Evolutionary conservation across 2,113 vertebrate genomes (phyloP), one percentile per base, ranked within the genome.

Genomic region (Lucifuga dentata): DNA sequence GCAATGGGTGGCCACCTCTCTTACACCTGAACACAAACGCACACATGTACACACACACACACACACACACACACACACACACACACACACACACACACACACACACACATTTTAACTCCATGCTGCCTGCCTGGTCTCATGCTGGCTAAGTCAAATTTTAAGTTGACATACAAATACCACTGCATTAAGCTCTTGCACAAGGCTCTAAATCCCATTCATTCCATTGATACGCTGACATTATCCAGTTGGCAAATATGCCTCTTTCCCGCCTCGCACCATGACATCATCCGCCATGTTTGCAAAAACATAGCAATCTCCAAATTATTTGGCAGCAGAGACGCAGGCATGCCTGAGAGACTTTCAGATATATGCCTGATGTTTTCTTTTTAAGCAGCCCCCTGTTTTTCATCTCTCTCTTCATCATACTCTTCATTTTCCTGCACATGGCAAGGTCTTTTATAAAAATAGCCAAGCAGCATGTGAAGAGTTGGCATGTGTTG

Each of bases 121-220:
- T 78, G 72, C 50, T 44, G 68, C 60, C 68, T 61, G 71, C 40
- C 45, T 11, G 51, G 59, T 73, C 76, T 51, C 52, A 84, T 79
- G 73, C 83, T 68, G 75, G 73, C 69, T 62, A 74, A 85, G 79
- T 73, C 74, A 81, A 70, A 83, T 86, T 87, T 80, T 79, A 50
- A 89, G 83, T 86, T 82, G 81, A 86, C 76, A 83, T 73, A 84
- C 85, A 85, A 91, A 90, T 86, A 86, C 80, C 76, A 79, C 5
- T 48, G 59, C 81, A 87, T 85, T 89, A 90, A 90, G 89, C 89
- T 71, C 80, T 84, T 84, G 81, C 89, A 89, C 88, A 89, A 85
- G 88, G 80, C 73, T 86, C 61, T 68, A 88, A 90, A 89, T 89
- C 87, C 84, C 73, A 87, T 87, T 89, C 85, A 86, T 88, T 91